Conservation (phyloP, 2,888 invertebrate genomes). For the Dryadula phaetusa region DNA sequence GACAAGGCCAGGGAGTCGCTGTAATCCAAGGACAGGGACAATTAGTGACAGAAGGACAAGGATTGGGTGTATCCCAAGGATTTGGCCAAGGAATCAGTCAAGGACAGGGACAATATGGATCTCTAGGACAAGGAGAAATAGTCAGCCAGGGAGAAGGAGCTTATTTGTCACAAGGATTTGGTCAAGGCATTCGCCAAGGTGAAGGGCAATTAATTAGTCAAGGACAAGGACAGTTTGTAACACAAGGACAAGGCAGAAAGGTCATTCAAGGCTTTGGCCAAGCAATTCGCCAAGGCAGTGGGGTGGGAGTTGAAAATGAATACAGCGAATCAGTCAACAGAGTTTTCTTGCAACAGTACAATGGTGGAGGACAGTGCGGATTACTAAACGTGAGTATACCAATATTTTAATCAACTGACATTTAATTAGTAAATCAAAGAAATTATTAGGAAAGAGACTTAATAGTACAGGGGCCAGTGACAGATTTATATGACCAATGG, state of each 20-base stretch:
- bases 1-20: constrained; percentile 41
- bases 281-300: constrained; percentile 50
- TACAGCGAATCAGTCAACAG: constrained; percentile 62
- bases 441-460: neutral
- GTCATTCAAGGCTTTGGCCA: constrained; percentile 47
- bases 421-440: neutral
- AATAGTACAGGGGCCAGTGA: too few species aligned
- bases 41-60: constrained; percentile 43
- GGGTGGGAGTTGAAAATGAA: constrained; percentile 60
- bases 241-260: constrained; percentile 50
- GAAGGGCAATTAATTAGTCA: constrained; percentile 50
- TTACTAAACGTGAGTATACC: constrained; percentile 67
- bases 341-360: constrained; percentile 64
- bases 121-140: constrained; percentile 33
- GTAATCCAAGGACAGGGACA: constrained; percentile 55
- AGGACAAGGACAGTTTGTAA: constrained; percentile 47
- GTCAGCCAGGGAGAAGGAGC: constrained; percentile 42
- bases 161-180: constrained; percentile 40
- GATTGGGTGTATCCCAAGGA: constrained; percentile 43
- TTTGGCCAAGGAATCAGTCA: constrained; percentile 52
- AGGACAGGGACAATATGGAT: constrained; percentile 31
- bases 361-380: constrained; percentile 69
- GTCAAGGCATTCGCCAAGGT: constrained; percentile 48
- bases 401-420: neutral
- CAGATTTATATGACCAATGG: too few species aligned